These are phyloP conservation scores for Parazoanthus darwini DNA, from an alignment of 92 coral and sea anemone genomes.

Conservation along the genomic window DNA sequence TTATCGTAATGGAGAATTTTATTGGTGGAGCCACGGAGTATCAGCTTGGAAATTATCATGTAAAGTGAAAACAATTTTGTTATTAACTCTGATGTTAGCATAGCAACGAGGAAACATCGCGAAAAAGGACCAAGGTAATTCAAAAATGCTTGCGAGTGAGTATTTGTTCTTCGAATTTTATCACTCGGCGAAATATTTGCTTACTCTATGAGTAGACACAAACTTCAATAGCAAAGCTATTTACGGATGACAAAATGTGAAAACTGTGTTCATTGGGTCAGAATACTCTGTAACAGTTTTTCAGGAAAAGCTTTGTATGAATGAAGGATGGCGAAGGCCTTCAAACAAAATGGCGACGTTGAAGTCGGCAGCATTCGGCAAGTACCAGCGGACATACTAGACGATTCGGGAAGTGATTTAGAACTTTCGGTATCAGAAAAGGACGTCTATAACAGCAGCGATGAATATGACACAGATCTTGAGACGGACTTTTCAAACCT, in stretches of 20 bases:
- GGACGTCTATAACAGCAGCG: constrained; percentile 58
- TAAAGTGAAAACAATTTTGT: constrained; percentile 27
- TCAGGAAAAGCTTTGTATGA: background rate
- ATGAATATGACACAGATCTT: constrained; percentile 92
- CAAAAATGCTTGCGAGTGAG: background rate
- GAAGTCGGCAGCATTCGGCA: constrained; percentile 81
- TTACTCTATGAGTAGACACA: background rate
- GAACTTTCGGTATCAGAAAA: constrained; percentile 44
- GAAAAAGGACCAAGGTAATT: background rate
- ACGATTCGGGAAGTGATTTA: constrained; percentile 24
- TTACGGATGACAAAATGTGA: background rate
- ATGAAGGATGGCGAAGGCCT: constrained; percentile 14
- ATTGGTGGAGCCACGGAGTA: constrained; percentile 21
- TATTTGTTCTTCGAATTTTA: constrained; percentile 7
- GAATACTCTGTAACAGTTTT: background rate
- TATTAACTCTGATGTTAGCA: constrained; percentile 19
- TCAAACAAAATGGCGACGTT: constrained; percentile 31
- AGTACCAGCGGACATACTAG: constrained; percentile 49
- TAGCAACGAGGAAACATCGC: constrained; percentile 19
- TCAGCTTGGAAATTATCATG: constrained; percentile 4
- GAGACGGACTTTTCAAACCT: constrained; percentile 54
- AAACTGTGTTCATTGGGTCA: background rate
- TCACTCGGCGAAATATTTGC: constrained; percentile 11
- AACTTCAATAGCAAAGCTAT: background rate
- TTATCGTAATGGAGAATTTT: background rate